These are phyloP conservation scores for Aphelenchoides bicaudatus DNA, from an alignment of 2,888 invertebrate genomes.

Conservation along the genomic window DNA sequence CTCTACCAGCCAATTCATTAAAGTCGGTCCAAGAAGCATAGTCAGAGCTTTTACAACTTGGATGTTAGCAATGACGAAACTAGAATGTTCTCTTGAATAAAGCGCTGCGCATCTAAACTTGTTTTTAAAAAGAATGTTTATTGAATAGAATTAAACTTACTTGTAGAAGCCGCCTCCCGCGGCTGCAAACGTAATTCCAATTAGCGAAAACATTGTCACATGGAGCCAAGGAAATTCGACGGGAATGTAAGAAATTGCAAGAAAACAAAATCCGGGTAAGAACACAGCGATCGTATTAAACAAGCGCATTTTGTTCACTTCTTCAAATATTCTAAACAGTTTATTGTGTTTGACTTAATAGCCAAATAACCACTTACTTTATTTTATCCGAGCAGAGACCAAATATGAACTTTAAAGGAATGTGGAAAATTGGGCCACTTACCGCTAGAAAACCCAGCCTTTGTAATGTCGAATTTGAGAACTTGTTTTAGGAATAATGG, in stretches of 20 bases:
- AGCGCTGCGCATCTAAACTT: constrained; percentile 28
- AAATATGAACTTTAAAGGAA: constrained; percentile 33
- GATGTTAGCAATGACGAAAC: constrained; percentile 46
- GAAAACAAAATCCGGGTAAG: constrained; percentile 32
- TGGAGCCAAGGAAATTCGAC: constrained; percentile 27
- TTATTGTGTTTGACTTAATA: background rate
- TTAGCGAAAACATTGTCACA: background rate
- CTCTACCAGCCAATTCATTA: constrained; percentile 39
- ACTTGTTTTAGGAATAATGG: constrained; percentile 34
- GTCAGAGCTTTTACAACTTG: constrained; percentile 53
- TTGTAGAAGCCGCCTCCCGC: constrained; percentile 4
- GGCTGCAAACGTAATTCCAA: constrained; percentile 8
- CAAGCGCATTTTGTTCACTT: constrained; percentile 49
- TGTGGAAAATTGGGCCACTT: constrained; percentile 28
- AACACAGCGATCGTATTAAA: constrained; percentile 53
- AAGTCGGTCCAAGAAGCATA: constrained; percentile 44
- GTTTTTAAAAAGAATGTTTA: too few species aligned
- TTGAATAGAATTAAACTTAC: background rate
- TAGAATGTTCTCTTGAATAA: constrained; percentile 17
- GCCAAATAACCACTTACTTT: constrained; percentile 18
- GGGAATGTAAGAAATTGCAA: constrained; percentile 36
- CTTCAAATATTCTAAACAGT: constrained; percentile 38
- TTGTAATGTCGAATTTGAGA: constrained; percentile 25
- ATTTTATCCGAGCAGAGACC: constrained; percentile 29
- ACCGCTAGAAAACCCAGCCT: constrained; percentile 34